Evolutionary conservation across 2,113 vertebrate genomes (phyloP).

Genomic region (Alligator mississippiensis): DNA sequence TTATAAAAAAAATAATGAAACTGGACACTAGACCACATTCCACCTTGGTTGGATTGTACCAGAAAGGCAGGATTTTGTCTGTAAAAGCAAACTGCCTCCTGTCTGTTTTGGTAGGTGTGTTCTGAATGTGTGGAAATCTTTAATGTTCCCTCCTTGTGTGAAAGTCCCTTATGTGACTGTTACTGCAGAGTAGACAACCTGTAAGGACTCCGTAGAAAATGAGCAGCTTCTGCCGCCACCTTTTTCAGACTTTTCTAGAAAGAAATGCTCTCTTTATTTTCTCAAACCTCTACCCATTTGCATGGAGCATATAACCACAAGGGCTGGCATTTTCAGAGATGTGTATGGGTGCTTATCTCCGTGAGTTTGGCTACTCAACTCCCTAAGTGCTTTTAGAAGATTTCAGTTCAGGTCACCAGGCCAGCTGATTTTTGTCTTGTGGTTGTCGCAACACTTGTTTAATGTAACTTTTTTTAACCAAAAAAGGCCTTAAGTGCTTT

Average conservation of each 20-base stretch:
- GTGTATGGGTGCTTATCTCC: not conserved
- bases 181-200: no score
- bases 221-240: not conserved
- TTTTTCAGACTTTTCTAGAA: not conserved
- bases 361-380: not conserved
- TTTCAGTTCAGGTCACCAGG: not conserved
- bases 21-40: not conserved
- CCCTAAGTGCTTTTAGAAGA: not conserved
- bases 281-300: not conserved
- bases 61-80: not conserved
- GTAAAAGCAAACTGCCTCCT: not conserved
- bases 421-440: not conserved
- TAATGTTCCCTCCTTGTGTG: no score
- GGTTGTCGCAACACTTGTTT: not conserved
- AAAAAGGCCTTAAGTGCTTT: not conserved
- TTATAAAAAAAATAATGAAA: not conserved
- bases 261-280: not conserved
- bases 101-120: not conserved
- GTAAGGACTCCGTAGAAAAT: rapidly evolving
- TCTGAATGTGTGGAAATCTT: not conserved
- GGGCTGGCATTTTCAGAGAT: not conserved
- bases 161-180: no score
- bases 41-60: not conserved
- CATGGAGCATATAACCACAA: not conserved
- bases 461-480: not conserved